These are phyloP conservation scores for Microctenopoma stevenorrisi DNA, from an alignment of 2,797 vertebrate species.

Conservation along the genomic window DNA sequence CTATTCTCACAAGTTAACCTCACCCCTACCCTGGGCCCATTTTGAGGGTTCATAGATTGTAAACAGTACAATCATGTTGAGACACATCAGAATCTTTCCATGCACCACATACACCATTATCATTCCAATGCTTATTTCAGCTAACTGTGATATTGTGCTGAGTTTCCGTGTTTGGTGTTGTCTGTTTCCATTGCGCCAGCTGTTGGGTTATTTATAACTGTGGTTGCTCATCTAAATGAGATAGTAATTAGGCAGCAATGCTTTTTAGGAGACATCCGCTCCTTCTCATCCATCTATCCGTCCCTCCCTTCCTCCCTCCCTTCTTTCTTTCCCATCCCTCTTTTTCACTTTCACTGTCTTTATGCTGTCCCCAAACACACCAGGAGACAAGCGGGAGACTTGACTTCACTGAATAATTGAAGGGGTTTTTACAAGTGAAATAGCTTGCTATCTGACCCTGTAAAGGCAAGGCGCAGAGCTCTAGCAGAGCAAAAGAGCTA, in stretches of 20 bases:
- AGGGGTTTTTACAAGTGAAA: conserved; percentile 77
- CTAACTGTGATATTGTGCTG: conserved; percentile 70
- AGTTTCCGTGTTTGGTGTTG: conserved; percentile 73
- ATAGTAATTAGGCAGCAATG: conserved; percentile 80
- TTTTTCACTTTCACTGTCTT: conserved; percentile 34
- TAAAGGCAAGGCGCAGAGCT: conserved; percentile 56
- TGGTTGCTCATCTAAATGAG: conserved; percentile 78
- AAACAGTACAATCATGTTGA: conserved; percentile 63
- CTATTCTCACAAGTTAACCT: conserved; percentile 45
- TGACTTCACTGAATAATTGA: conserved; percentile 85
- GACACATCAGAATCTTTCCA: conserved; percentile 51
- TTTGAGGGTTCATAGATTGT: conserved; percentile 41
- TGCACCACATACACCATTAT: conserved; percentile 66
- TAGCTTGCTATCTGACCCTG: conserved; percentile 77
- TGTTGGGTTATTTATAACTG: conserved; percentile 83
- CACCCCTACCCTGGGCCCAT: conserved; percentile 21
- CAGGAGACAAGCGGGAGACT: conserved; percentile 75
- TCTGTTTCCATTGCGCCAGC: conserved; percentile 76
- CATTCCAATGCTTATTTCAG: conserved; percentile 65
- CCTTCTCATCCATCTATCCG: conserved; percentile 55
- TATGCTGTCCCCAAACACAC: conserved; percentile 64
- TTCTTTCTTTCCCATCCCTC: conserved; percentile 36
- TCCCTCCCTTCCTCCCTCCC: conserved; percentile 35
- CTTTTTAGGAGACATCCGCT: conserved; percentile 72
- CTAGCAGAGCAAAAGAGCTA: conserved; percentile 56